phyloP scores from a whole-genome alignment of 2,113 vertebrate genomes.

The Platysteira castanea region DNA sequence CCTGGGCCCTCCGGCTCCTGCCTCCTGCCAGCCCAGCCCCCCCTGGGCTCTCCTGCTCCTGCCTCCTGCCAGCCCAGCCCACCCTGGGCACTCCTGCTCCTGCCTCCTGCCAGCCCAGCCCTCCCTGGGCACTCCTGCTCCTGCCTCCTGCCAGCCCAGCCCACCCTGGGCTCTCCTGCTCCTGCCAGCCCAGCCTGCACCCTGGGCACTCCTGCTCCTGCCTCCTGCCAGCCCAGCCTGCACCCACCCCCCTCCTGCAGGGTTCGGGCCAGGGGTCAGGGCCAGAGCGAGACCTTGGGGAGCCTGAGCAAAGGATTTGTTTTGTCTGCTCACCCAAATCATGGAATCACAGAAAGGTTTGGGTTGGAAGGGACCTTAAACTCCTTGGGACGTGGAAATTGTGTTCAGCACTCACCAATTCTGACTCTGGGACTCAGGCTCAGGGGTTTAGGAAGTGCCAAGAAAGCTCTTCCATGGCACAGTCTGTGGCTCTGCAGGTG shows the following conservation, averaged over 20 bases:
- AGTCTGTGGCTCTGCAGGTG: neutral
- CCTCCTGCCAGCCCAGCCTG: neutral
- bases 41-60: neutral
- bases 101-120: neutral
- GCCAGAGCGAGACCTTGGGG: neutral
- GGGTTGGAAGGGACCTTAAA: neutral
- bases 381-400: neutral
- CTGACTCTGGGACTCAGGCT: neutral
- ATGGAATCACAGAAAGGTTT: neutral
- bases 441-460: neutral
- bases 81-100: neutral
- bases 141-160: neutral
- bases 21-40: neutral
- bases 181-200: neutral
- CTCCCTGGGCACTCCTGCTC: neutral
- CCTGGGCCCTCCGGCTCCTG: neutral
- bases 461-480: neutral
- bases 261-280: neutral
- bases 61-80: no score
- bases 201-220: neutral
- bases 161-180: no score
- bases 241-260: neutral
- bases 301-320: neutral
- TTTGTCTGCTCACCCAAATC: neutral
- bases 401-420: neutral